Evolutionary conservation across 1,140 invertebrate genomes (phyloP).

Genomic region (Drosophila nebulosa): DNA sequence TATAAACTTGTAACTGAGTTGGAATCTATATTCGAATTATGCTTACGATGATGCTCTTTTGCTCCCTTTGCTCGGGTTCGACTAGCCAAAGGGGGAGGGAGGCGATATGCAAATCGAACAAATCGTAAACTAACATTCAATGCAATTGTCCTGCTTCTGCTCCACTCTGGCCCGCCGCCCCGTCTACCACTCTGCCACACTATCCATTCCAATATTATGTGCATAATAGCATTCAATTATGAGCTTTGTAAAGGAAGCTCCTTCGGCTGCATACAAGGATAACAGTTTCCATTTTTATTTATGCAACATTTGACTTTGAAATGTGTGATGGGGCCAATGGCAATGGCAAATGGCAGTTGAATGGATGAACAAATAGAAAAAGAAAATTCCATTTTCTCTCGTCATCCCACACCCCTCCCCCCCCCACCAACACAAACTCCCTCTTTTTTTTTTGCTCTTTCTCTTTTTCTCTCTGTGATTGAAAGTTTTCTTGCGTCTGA

Average conservation of each 20-base stretch:
- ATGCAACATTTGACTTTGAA: slow-evolving; percentile 55
- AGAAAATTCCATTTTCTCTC: slow-evolving; percentile 46
- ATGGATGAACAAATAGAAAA: neutral
- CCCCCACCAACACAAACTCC: too few species aligned
- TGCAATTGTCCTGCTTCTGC: slow-evolving; percentile 44
- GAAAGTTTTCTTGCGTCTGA: slow-evolving; percentile 32
- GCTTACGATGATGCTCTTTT: too few species aligned
- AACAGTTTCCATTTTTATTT: slow-evolving; percentile 58
- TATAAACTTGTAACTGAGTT: too few species aligned
- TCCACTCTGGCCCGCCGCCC: too few species aligned
- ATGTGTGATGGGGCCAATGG: slow-evolving; percentile 25
- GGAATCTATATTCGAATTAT: too few species aligned
- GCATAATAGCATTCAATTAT: slow-evolving; percentile 51
- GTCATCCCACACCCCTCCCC: neutral
- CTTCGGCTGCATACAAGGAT: slow-evolving; percentile 25
- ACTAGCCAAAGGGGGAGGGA: too few species aligned
- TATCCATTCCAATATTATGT: slow-evolving; percentile 1
- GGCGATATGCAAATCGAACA: slow-evolving; percentile 8
- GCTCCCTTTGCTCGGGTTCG: too few species aligned
- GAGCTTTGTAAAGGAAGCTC: slow-evolving; percentile 32
- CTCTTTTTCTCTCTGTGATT: neutral
- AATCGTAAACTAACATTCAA: slow-evolving; percentile 7
- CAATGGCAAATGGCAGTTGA: slow-evolving; percentile 20
- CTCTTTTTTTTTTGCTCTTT: neutral
- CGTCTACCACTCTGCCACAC: too few species aligned